phyloP scores from a whole-genome alignment of 2,888 invertebrate species.

The Lasioglossum oenotherae region DNA sequence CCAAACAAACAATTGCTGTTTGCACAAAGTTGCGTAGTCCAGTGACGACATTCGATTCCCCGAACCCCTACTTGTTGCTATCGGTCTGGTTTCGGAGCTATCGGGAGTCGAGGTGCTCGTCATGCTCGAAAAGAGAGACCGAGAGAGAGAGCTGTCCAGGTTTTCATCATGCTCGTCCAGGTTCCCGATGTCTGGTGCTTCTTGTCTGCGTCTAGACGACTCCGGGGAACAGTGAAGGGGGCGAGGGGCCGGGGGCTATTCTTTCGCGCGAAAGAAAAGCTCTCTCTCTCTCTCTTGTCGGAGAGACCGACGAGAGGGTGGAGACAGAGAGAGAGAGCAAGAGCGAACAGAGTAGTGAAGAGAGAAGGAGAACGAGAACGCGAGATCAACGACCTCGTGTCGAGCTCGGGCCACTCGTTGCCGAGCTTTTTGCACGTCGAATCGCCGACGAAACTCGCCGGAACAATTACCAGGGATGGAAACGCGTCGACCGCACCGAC shows the following conservation, averaged over 20 bases:
- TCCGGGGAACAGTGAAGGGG: not conserved
- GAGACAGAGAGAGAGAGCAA: not conserved
- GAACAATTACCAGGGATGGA: not conserved
- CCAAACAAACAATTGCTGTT: not conserved
- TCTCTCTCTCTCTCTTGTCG: slow-evolving; percentile 1
- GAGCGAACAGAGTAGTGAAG: not conserved
- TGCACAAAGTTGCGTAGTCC: not conserved
- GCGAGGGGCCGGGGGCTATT: not conserved
- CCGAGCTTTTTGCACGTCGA: not conserved
- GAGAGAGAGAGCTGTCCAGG: not conserved
- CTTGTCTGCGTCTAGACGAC: slow-evolving; percentile 15
- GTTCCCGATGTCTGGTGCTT: slow-evolving; percentile 6
- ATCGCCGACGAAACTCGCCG: not conserved
- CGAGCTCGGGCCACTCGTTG: slow-evolving; percentile 7
- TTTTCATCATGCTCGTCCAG: not conserved
- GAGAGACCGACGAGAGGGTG: slow-evolving; percentile 3
- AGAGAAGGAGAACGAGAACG: not conserved
- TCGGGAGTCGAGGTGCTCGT: not conserved
- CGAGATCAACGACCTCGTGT: slow-evolving; percentile 14
- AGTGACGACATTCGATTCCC: not conserved
- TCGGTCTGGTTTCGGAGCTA: not conserved
- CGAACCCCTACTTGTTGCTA: not conserved
- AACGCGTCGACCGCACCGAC: not conserved
- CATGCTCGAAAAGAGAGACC: not conserved
- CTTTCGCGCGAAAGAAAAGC: slow-evolving; percentile 10